phyloP scores from a whole-genome alignment of 2,888 invertebrate species.

The Caenorhabditis virilis region DNA sequence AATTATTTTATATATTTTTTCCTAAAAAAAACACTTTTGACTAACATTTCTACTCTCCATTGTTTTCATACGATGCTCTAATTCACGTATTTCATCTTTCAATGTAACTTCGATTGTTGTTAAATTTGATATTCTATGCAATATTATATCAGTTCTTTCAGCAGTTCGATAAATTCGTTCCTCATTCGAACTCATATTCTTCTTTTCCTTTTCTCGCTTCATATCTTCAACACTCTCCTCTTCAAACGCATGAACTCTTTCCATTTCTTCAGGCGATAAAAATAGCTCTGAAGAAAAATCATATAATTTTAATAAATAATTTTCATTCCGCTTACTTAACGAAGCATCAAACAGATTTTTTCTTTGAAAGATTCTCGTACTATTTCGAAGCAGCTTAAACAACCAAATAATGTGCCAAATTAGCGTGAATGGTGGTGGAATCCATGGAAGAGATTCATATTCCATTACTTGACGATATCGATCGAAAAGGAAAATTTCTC shows the following conservation, averaged over 20 bases:
- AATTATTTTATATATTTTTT: slow-evolving; percentile 3
- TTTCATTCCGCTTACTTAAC: slow-evolving; percentile 48
- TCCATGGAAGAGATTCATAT: slow-evolving; percentile 94
- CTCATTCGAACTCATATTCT: slow-evolving; percentile 69
- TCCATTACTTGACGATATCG: slow-evolving; percentile 91
- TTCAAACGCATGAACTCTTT: slow-evolving; percentile 92
- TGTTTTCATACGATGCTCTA: slow-evolving; percentile 51
- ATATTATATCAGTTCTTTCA: slow-evolving; percentile 71
- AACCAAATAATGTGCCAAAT: slow-evolving; percentile 52
- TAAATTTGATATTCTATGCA: slow-evolving; percentile 69
- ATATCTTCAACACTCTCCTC: slow-evolving; percentile 97
- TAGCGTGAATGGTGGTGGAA: slow-evolving; percentile 78
- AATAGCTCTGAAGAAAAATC: slow-evolving; percentile 87
- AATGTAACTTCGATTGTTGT: slow-evolving; percentile 50
- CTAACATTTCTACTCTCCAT: slow-evolving; percentile 51
- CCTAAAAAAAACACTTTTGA: neutral
- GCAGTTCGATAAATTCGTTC: slow-evolving; percentile 70
- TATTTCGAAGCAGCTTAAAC: slow-evolving; percentile 22
- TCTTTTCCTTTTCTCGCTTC: slow-evolving; percentile 80
- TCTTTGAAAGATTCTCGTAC: slow-evolving; percentile 35
- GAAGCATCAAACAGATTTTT: slow-evolving; percentile 54
- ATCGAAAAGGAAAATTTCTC: slow-evolving; percentile 99
- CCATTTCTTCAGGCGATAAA: slow-evolving; percentile 88
- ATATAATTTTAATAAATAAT: slow-evolving; percentile 71
- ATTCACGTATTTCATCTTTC: slow-evolving; percentile 47